Conservation (phyloP, 2,113 vertebrate species). For the Mystacornis crossleyi region DNA sequence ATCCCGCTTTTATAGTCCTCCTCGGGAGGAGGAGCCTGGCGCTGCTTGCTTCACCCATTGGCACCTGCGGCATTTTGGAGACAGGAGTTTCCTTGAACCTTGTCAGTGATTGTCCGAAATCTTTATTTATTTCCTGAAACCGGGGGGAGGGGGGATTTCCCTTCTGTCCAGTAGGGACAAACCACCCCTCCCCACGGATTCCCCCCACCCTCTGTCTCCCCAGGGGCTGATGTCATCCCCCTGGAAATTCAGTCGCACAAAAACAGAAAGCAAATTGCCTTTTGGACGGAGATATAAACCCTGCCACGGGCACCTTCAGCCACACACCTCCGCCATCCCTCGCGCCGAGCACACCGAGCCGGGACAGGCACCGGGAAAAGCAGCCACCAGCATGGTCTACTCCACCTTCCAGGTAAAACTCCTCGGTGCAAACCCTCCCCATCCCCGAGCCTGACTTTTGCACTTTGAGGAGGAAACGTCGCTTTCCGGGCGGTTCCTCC, state of each 20-base stretch:
- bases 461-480: not conserved
- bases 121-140: conserved; percentile 17
- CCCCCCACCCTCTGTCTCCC: conserved; percentile 44
- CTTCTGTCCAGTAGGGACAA: not conserved
- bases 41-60: conserved; percentile 31
- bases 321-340: conserved; percentile 14
- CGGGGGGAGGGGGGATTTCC: not conserved
- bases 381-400: conserved; percentile 57
- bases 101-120: conserved; percentile 2
- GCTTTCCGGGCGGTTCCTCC: accelerated
- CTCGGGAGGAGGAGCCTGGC: conserved; percentile 42
- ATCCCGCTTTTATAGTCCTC: conserved; percentile 58
- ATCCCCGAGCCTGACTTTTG: not conserved
- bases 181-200: not conserved
- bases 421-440: not conserved
- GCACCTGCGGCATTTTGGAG: conserved; percentile 11
- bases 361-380: not conserved
- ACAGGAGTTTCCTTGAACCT: conserved; percentile 25
- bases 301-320: conserved; percentile 40
- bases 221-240: conserved; percentile 60
- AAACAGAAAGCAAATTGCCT: conserved; percentile 53
- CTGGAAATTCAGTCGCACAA: conserved; percentile 37
- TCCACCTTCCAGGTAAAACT: conserved; percentile 53
- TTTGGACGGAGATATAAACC: conserved; percentile 59
- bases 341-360: not conserved